Percentiles rank a stretch among this genome's conserved stretches.
Conservation (phyloP, 2,888 invertebrate genomes). For the Pardosa pseudoannulata region DNA sequence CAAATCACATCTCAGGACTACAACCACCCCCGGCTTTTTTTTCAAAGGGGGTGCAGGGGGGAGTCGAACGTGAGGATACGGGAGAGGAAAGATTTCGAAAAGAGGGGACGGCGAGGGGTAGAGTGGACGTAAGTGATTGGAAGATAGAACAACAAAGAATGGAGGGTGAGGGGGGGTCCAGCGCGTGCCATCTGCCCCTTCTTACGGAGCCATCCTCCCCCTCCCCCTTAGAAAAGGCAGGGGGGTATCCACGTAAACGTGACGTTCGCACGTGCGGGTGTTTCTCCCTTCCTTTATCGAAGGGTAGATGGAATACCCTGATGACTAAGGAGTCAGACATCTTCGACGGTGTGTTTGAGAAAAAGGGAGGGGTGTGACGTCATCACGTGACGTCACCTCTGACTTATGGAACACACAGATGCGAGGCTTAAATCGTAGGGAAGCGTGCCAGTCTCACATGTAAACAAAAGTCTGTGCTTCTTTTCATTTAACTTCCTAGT, state of each 20-base stretch:
- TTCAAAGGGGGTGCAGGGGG: not conserved
- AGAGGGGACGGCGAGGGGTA: slow-evolving; percentile 15
- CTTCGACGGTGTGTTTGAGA: slow-evolving; percentile 52
- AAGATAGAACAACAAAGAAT: slow-evolving; percentile 19
- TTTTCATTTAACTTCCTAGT: too few species aligned
- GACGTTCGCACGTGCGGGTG: slow-evolving; percentile 9
- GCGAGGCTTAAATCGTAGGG: too few species aligned
- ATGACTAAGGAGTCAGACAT: slow-evolving; percentile 63
- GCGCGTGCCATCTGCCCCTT: slow-evolving; percentile 53
- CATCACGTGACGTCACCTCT: slow-evolving; percentile 29
- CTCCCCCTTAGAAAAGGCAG: not conserved
- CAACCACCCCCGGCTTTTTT: not conserved
- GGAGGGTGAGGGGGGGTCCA: slow-evolving; percentile 18
- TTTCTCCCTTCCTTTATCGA: not conserved
- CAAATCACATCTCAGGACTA: not conserved
- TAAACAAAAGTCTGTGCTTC: too few species aligned
- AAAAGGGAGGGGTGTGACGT: slow-evolving; percentile 51
- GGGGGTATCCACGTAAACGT: slow-evolving; percentile 11
- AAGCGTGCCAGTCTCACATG: too few species aligned
- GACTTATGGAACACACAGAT: too few species aligned
- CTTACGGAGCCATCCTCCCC: not conserved
- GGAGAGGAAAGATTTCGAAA: slow-evolving; percentile 21
- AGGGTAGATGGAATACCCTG: slow-evolving; percentile 8
- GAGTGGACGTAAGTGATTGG: slow-evolving; percentile 33
- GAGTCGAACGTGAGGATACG: slow-evolving; percentile 11